A percentile compares a stretch with the other conserved stretches of the same genome.
phyloP scores from a whole-genome alignment of 2,888 invertebrate species.

The Selenia dentaria region DNA sequence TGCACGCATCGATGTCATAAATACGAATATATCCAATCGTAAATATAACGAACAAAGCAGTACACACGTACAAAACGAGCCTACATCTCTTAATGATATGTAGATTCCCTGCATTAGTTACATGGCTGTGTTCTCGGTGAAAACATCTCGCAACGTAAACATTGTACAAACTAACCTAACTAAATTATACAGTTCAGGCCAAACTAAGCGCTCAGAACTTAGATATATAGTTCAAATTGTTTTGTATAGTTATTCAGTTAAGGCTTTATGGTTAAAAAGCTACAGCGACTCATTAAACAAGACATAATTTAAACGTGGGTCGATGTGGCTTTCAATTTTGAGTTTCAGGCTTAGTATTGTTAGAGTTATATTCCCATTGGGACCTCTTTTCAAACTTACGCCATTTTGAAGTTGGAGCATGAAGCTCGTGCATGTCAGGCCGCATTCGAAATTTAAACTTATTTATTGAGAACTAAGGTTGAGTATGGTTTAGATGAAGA shows the following conservation, averaged over 20 bases:
- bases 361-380: constrained; percentile 48
- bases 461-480: constrained; percentile 39
- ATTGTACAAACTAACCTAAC: constrained; percentile 31
- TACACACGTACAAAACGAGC: constrained; percentile 77
- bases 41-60: constrained; percentile 81
- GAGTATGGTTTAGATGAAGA: constrained; percentile 35
- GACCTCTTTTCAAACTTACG: constrained; percentile 38
- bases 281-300: constrained; percentile 81
- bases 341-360: constrained; percentile 38
- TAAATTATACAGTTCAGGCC: constrained; percentile 25
- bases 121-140: constrained; percentile 81
- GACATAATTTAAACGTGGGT: constrained; percentile 78
- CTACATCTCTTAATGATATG: constrained; percentile 85
- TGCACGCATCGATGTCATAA: constrained; percentile 70
- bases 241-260: constrained; percentile 26
- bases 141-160: constrained; percentile 76
- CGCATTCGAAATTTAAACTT: constrained; percentile 42
- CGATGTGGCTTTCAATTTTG: constrained; percentile 46
- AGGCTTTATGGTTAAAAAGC: constrained; percentile 35
- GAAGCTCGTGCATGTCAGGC: constrained; percentile 57
- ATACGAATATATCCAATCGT: constrained; percentile 68
- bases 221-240: constrained; percentile 27
- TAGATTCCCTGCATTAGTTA: constrained; percentile 83
- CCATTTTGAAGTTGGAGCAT: constrained; percentile 44
- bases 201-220: constrained; percentile 32